Evolutionary conservation across 2,888 invertebrate genomes (phyloP).

Genomic region (Trissolcus brochymenae): DNA sequence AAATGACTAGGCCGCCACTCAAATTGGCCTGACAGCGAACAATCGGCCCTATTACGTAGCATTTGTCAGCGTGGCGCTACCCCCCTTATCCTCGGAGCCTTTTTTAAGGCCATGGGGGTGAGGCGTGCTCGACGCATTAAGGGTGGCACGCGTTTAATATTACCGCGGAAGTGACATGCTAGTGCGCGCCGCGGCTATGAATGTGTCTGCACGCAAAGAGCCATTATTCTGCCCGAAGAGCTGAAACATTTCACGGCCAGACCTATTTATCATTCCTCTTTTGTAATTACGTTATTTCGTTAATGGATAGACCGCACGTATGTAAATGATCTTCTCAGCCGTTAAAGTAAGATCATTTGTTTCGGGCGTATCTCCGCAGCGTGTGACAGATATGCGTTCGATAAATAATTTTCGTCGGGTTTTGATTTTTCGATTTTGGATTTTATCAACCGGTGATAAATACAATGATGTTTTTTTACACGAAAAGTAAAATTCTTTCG

Average conservation of each 20-base stretch:
- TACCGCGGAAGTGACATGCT: constrained; percentile 56
- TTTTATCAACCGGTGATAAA: no score
- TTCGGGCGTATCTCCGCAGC: constrained; percentile 24
- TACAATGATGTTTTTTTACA: no score
- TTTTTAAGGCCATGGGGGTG: constrained; percentile 48
- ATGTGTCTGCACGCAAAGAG: constrained; percentile 41
- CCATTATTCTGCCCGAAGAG: constrained; percentile 48
- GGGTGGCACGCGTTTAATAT: constrained; percentile 60
- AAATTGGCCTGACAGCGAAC: constrained; percentile 76
- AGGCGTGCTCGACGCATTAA: constrained; percentile 42
- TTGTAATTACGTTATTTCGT: constrained; percentile 58
- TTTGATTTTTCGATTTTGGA: no score
- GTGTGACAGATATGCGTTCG: constrained; percentile 6
- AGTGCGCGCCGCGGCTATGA: constrained; percentile 42
- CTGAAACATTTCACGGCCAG: constrained; percentile 54
- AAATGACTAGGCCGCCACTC: constrained; percentile 74
- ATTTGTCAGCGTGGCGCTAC: constrained; percentile 69
- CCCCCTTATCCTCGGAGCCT: constrained; percentile 60
- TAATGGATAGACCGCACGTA: constrained; percentile 50
- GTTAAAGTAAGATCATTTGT: constrained; percentile 42
- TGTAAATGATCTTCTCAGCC: constrained; percentile 44
- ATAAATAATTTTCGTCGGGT: neutral
- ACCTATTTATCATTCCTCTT: constrained; percentile 57
- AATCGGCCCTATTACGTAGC: constrained; percentile 75
- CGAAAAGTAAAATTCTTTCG: no score